These are phyloP conservation scores for Dreissena rostriformis DNA, from an alignment of 1,140 invertebrate species.

Conservation along the genomic window DNA sequence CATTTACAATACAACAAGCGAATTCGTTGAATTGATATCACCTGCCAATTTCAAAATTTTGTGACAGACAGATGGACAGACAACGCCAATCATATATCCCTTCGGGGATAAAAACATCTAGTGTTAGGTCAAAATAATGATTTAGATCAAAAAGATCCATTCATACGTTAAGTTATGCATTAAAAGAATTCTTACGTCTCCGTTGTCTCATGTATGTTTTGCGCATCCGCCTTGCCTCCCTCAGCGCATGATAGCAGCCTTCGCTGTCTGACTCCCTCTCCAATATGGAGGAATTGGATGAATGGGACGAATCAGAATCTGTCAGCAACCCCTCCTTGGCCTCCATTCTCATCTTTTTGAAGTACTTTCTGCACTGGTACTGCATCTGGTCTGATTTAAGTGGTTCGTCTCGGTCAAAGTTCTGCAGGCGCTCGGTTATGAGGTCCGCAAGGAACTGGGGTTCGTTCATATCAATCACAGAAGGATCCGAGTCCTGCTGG, in stretches of 20 bases:
- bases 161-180: no score
- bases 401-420: conserved; percentile 58
- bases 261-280: conserved; percentile 52
- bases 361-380: conserved; percentile 63
- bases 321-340: conserved; percentile 63
- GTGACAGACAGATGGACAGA: no score
- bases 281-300: not conserved
- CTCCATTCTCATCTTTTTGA: conserved; percentile 58
- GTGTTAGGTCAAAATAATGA: no score
- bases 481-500: conserved; percentile 58
- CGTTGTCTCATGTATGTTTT: conserved; percentile 36
- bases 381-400: conserved; percentile 46
- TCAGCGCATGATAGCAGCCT: conserved; percentile 45
- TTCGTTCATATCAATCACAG: conserved; percentile 65
- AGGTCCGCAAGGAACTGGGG: conserved; percentile 64
- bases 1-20: no score
- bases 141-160: no score
- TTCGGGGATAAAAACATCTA: no score
- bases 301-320: conserved; percentile 57
- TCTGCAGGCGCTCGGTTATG: conserved; percentile 59
- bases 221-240: conserved; percentile 32
- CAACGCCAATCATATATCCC: no score
- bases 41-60: no score
- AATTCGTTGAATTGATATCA: no score
- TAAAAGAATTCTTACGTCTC: conserved; percentile 31